A percentile compares a stretch with the other conserved stretches of the same genome.
phyloP scores from a whole-genome alignment of 2,113 vertebrate genomes.

The Nibea albiflora region DNA sequence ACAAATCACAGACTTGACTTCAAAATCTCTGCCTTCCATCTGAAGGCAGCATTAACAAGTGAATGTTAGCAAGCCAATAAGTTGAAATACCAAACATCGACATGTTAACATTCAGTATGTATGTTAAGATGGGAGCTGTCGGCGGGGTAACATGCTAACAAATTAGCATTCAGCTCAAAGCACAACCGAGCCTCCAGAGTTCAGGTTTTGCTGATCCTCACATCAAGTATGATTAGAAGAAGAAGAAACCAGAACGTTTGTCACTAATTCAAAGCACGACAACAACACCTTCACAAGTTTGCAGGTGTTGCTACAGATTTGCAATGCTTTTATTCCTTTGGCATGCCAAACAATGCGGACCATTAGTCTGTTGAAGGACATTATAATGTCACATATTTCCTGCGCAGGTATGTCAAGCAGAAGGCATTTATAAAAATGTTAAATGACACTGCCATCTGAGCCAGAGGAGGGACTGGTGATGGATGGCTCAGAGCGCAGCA shows the following conservation, averaged over 20 bases:
- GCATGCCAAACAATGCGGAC: neutral
- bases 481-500: conserved; percentile 51
- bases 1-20: too few species aligned
- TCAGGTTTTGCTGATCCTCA: neutral
- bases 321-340: neutral
- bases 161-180: neutral
- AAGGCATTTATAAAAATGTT: conserved; percentile 65
- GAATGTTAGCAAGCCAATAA: too few species aligned
- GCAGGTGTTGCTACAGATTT: neutral
- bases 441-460: conserved; percentile 54
- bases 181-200: neutral
- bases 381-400: conserved; percentile 32
- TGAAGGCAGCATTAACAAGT: neutral
- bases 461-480: conserved; percentile 54
- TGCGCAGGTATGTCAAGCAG: conserved; percentile 40
- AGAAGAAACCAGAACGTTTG: neutral
- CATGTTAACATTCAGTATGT: neutral
- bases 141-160: too few species aligned
- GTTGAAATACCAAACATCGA: too few species aligned
- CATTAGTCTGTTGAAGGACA: conserved; percentile 44
- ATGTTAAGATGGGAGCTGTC: too few species aligned
- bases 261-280: neutral
- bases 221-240: too few species aligned
- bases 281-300: neutral
- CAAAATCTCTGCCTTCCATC: neutral